Base-by-base conservation (phyloP, 2,797 vertebrate species). In the Alouatta caraya region DNA sequence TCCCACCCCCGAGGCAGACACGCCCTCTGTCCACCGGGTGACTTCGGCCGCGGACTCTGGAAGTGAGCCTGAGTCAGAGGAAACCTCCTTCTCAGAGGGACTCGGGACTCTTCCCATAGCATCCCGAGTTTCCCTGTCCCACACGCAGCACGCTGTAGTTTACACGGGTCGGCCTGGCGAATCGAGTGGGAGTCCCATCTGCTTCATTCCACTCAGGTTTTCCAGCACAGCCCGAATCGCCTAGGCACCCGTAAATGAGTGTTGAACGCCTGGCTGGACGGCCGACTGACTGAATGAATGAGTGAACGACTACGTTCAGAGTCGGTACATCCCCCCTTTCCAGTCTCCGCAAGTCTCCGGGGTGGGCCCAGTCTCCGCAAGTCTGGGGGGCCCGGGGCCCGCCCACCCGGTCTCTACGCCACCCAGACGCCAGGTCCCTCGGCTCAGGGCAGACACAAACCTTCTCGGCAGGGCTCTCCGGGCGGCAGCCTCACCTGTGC, bases 401-500 rank as follows among this genome's bases (percentile, higher is more conserved):
- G 14, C 46, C 75, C 61, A 33, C 52, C 79, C 6, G 17, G 30
- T 46, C 61, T 73, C 64, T 9, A 10, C 12, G 2, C 82, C 57
- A 24, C 48, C 44, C 75, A 24, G 82, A n/a, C 8, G 73, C 70
- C 61, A 26, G 75, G 30, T 67, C 39, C 91, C 64, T 24, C 1
- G 39, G 61, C 44, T 61, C 4, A 13, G 28, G 42, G 48, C 78
- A 52, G 17, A 57, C 67, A 92, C 98, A 97, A 87, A 98, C 98
- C 98, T 96, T 96, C 91, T 12, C 75, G 86, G 95, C 98, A 98
- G 12, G 92, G 48, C 55, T 92, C 61, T 19, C 75, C 97, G 5
- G 79, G 86, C 2, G 93, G 94, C 96, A 90, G 92, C 70, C 86
- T 93, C 97, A 98, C 95, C 88, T 82, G 94, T 14, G 28, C 84